Evolutionary conservation across 1,140 invertebrate genomes (phyloP), one percentile per base, ranked within the genome.

Genomic region (Carposina sasakii): DNA sequence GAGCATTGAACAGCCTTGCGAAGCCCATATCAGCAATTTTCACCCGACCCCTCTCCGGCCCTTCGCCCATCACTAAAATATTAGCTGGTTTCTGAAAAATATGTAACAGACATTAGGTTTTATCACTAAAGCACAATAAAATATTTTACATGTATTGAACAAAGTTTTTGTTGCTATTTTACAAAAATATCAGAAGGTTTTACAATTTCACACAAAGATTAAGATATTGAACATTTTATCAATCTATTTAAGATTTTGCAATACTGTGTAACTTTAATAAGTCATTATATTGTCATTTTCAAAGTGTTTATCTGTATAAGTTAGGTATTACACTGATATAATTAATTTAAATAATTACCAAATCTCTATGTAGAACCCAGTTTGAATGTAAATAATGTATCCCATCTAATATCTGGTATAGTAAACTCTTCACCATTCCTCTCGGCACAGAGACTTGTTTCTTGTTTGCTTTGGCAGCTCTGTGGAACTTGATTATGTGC

Each of bases 11-110:
- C 21, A 99, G 88, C 60, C 98, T 88, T n/a, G 98, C 98, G 88
- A 99, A 99, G 9, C 98, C 98, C 98, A 99, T 99, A 76, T 99
- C 98, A 46, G 98, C 98, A 72, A 99, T 99, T 89, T 99, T 99
- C 0, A 99, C 98, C 57, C 97, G 86, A 3, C 98, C 98, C 69
- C 98, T 87, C 84, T 99, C 98, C 48, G 92, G 91, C 15, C 98
- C 98, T 88, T 99, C 98, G 16, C 98, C 98, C 98, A 99, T 99
- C 10, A 99, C 98, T 52, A 99, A 88, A 77, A 99, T 99, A 87
- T 99, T 99, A 1, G 98, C 98, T 39, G 98, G 98, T 92, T 99
- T 99, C 90, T 96, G 79, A 26, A 76, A 81, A 39, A n/a, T n/a
- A n/a, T 30, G 12, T 30, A 30, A 30, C n/a, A n/a, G 28, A 30